Evolutionary conservation across 2,797 vertebrate species (phyloP).

Genomic region (Clarias laeviceps): DNA sequence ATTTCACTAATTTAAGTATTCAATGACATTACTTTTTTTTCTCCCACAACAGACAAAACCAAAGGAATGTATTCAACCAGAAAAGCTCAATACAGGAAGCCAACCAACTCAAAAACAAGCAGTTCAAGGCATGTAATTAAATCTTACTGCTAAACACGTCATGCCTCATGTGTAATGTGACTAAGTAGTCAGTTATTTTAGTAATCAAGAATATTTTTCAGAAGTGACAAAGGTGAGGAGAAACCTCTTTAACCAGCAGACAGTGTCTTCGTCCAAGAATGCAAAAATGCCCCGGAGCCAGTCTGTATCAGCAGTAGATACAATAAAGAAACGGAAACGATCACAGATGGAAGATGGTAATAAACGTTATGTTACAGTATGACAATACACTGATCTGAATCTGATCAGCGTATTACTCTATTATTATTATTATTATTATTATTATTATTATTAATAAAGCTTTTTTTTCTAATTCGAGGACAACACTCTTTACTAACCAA

Average conservation of each 20-base stretch:
- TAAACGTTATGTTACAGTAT: background rate
- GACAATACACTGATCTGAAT: background rate
- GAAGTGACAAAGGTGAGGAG: constrained; percentile 94
- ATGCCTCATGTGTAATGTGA: background rate
- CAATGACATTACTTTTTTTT: background rate
- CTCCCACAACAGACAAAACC: constrained; percentile 70
- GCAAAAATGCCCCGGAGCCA: constrained; percentile 84
- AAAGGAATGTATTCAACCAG: constrained; percentile 57
- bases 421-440: too few relatives aligned
- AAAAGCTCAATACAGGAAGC: constrained; percentile 64
- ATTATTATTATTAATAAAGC: background rate
- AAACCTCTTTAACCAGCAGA: constrained; percentile 89
- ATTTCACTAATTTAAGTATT: background rate
- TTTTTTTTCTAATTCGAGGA: constrained; percentile 70
- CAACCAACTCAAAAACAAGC: constrained; percentile 75
- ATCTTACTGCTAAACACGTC: background rate
- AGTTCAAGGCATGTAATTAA: constrained; percentile 79
- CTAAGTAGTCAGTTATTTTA: background rate
- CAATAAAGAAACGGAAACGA: constrained; percentile 73
- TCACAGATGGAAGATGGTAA: constrained; percentile 65
- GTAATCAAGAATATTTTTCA: constrained; percentile 60
- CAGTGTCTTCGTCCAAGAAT: constrained; percentile 79
- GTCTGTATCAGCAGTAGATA: constrained; percentile 89
- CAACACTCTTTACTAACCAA: constrained; percentile 82
- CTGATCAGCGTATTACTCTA: background rate